These are phyloP conservation scores for Rhodeus uyekii DNA, from an alignment of 2,797 vertebrate species.

Conservation along the genomic window DNA sequence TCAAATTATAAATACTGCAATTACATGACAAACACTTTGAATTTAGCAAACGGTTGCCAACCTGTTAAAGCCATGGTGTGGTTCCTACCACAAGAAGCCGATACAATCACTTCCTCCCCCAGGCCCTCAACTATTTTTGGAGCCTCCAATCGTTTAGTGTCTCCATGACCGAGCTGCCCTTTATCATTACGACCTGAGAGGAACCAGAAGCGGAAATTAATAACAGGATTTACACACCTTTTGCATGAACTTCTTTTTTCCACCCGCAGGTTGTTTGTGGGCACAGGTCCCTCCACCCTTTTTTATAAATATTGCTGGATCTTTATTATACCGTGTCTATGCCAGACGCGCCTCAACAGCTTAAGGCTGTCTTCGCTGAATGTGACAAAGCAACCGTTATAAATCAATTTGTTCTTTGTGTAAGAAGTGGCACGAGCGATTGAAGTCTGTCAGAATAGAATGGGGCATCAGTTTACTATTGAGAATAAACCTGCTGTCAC, in stretches of 20 bases:
- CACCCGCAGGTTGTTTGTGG: neutral
- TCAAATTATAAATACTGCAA: neutral
- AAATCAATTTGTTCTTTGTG: neutral
- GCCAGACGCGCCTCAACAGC: too few relatives aligned
- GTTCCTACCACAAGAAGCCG: constrained; percentile 90
- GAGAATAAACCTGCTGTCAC: too few relatives aligned
- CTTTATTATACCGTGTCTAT: neutral
- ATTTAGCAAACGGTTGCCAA: constrained; percentile 51
- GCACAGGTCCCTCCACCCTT: neutral
- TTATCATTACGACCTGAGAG: constrained; percentile 91
- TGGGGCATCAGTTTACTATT: neutral
- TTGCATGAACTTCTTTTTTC: neutral
- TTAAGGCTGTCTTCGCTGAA: too few relatives aligned
- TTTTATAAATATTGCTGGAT: neutral
- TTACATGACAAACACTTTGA: neutral
- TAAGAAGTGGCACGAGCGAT: neutral
- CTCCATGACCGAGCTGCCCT: constrained; percentile 93
- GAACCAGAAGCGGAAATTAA: neutral
- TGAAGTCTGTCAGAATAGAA: neutral
- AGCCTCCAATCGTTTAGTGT: constrained; percentile 90
- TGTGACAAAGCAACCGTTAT: neutral
- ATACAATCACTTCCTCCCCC: constrained; percentile 82
- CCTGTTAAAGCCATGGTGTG: constrained; percentile 93
- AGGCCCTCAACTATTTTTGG: constrained; percentile 88
- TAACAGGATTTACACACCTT: neutral